These are phyloP conservation scores for Chymomyza costata DNA, from an alignment of 1,140 invertebrate species.

Conservation along the genomic window DNA sequence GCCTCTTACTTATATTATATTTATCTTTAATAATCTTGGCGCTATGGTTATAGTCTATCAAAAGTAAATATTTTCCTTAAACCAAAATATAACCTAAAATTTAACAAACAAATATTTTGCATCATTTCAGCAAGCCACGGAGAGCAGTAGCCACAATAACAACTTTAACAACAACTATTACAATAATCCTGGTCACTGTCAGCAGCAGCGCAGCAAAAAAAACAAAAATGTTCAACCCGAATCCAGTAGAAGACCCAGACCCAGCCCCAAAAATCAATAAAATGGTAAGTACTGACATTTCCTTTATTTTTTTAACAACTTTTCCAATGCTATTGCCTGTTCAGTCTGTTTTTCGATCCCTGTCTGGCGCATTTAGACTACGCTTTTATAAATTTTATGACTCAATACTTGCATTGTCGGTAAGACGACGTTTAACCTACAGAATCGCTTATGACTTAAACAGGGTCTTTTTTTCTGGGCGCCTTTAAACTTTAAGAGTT, in stretches of 20 bases:
- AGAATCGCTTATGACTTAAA: constrained; percentile 27
- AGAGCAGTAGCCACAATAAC: constrained; percentile 1
- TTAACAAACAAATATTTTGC: constrained; percentile 43
- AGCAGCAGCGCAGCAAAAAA: no score
- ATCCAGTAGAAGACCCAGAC: constrained; percentile 12
- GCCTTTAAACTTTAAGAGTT: no score
- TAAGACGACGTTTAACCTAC: constrained; percentile 60
- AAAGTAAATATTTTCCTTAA: constrained; percentile 22
- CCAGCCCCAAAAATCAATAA: constrained; percentile 56
- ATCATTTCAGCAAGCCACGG: constrained; percentile 42
- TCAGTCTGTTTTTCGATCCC: constrained; percentile 5
- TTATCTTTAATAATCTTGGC: no score
- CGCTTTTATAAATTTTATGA: constrained; percentile 71
- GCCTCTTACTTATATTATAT: no score
- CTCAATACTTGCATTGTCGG: constrained; percentile 55
- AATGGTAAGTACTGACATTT: constrained; percentile 58
- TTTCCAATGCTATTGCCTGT: no score
- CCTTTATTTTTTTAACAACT: neutral
- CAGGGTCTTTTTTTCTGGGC: no score
- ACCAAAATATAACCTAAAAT: constrained; percentile 45
- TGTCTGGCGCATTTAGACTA: constrained; percentile 55
- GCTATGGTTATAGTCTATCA: no score
- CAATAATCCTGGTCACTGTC: no score
- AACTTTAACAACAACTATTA: constrained; percentile 1
- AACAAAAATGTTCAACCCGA: no score